These are phyloP conservation scores for Thecophora atra DNA, from an alignment of 2,888 invertebrate genomes.

Conservation along the genomic window DNA sequence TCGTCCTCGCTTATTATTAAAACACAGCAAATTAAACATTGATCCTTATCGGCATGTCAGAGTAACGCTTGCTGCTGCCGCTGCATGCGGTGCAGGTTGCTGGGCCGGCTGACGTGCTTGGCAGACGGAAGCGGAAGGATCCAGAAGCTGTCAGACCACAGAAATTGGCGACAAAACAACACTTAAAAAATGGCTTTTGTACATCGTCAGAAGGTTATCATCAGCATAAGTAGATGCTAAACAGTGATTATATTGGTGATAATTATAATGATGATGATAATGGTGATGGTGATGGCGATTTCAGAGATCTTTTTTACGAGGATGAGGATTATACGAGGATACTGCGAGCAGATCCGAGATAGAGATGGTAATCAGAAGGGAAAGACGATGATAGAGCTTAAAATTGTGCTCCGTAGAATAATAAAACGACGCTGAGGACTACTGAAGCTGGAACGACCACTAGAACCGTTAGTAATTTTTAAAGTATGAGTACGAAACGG, in stretches of 20 bases:
- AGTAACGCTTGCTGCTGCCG: constrained; percentile 46
- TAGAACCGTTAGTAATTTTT: neutral
- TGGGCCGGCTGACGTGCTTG: constrained; percentile 3
- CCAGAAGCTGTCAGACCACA: constrained; percentile 6
- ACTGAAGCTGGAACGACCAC: too few species aligned
- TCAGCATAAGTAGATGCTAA: constrained; percentile 1
- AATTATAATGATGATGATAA: constrained; percentile 34
- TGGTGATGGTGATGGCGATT: constrained; percentile 37
- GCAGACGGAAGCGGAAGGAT: constrained; percentile 3
- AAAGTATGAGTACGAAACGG: neutral
- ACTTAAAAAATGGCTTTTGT: constrained; percentile 48
- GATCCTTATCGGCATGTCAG: constrained; percentile 61
- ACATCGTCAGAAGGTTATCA: constrained; percentile 32
- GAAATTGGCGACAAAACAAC: constrained; percentile 48
- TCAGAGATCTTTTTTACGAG: too few species aligned
- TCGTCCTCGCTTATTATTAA: constrained; percentile 46
- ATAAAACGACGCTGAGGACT: neutral
- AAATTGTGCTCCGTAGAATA: neutral
- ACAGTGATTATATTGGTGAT: constrained; percentile 13
- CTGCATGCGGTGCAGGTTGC: constrained; percentile 18
- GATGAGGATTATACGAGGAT: too few species aligned
- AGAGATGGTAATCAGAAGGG: neutral
- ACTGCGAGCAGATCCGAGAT: neutral
- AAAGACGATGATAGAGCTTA: neutral
- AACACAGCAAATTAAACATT: constrained; percentile 56